Conservation (phyloP, 1,140 invertebrate genomes). For the Tetramorium simillimum region DNA sequence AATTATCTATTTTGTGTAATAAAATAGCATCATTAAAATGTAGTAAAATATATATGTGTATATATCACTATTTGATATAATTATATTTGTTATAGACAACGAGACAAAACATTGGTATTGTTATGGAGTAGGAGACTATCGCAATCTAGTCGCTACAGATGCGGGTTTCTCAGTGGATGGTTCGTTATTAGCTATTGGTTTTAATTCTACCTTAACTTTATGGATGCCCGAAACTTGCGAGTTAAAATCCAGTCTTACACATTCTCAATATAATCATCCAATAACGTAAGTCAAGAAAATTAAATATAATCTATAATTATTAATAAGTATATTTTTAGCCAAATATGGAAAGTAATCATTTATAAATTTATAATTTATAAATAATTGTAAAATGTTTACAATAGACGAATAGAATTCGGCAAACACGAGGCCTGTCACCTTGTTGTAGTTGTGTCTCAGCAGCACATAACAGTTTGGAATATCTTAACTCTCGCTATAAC, state of each 20-base stretch:
- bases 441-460: conserved; percentile 86
- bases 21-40: conserved; percentile 23
- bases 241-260: conserved; percentile 85
- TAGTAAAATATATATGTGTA: neutral
- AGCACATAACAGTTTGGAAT: conserved; percentile 90
- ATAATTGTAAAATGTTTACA: conserved; percentile 56
- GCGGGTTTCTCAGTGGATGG: conserved; percentile 91
- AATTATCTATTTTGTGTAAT: conserved; percentile 45
- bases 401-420: conserved; percentile 89
- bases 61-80: conserved; percentile 47
- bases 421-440: conserved; percentile 88
- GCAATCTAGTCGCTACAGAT: conserved; percentile 86
- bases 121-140: conserved; percentile 88
- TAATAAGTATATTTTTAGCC: neutral
- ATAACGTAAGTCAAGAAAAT: conserved; percentile 76
- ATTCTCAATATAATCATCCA: conserved; percentile 78
- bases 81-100: conserved; percentile 76
- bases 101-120: conserved; percentile 88
- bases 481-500: conserved; percentile 88
- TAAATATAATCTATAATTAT: neutral
- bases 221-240: conserved; percentile 88
- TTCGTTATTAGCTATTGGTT: conserved; percentile 90
- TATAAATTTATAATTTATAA: neutral
- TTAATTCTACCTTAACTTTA: conserved; percentile 89
- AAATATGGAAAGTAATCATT: neutral